Evolutionary conservation across 2,888 invertebrate species (phyloP).

Genomic region (Agriopis marginaria): DNA sequence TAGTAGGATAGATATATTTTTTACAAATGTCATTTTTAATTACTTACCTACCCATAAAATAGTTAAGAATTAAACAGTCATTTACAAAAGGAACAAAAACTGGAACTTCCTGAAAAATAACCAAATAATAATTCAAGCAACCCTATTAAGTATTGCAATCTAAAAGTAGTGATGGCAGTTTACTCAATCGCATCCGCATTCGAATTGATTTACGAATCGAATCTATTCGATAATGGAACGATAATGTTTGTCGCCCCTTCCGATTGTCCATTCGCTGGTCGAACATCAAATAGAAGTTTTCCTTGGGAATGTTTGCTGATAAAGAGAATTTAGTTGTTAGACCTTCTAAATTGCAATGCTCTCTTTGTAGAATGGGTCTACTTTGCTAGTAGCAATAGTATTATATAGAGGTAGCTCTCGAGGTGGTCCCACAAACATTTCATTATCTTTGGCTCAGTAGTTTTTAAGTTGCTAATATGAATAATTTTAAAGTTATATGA

Average conservation of each 20-base stretch:
- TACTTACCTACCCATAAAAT: too few relatives aligned
- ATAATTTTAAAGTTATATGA: too few relatives aligned
- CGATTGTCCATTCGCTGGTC: constrained; percentile 13
- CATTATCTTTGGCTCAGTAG: too few relatives aligned
- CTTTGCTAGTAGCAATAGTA: background rate
- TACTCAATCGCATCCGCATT: constrained; percentile 8
- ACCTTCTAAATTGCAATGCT: constrained; percentile 4
- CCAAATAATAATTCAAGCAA: background rate
- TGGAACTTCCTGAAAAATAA: background rate
- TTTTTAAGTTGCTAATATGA: too few relatives aligned
- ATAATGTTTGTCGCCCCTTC: constrained; percentile 25
- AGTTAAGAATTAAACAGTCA: too few relatives aligned
- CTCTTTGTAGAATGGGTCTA: background rate
- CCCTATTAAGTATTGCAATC: constrained; percentile 7
- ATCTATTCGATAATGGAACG: constrained; percentile 29
- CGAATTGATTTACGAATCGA: constrained; percentile 9
- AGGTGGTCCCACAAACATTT: too few relatives aligned
- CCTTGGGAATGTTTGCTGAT: constrained; percentile 10
- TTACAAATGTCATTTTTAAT: too few relatives aligned
- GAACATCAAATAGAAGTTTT: constrained; percentile 10
- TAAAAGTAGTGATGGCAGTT: constrained; percentile 9
- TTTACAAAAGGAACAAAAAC: background rate
- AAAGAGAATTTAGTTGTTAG: constrained; percentile 3
- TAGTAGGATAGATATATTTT: too few relatives aligned
- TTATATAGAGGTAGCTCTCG: too few relatives aligned